Evolutionary conservation across 2,113 vertebrate species (phyloP), one percentile per base, ranked within the genome.

Genomic region (Pionites leucogaster): DNA sequence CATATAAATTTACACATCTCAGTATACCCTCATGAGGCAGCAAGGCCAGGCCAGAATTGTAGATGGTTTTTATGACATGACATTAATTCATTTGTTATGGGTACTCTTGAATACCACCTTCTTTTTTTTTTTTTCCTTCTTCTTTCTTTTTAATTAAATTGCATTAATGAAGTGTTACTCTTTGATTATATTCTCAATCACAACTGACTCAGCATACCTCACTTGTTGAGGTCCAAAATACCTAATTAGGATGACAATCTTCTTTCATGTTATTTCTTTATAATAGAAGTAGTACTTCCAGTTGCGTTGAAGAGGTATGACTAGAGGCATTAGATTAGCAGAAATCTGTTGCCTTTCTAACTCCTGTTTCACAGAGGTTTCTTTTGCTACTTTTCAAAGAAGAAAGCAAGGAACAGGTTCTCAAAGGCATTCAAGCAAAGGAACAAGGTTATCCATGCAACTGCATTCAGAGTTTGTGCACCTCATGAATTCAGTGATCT

Each of bases 111-210:
- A 83, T n/a, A 67, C 1, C 0, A 8, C 55, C 33, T n/a, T 20
- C 1, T 46, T 59, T 55, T 49, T 72, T 7, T 7, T n/a, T 7
- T n/a, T 25, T 10, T 2, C 1, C 8, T 37, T 19, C 29, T 62
- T 53, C 33, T 82, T 91, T 50, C 19, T 52, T 90, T 92, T 83
- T 35, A 88, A 92, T 95, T 81, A 86, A 88, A 92, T 67, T 92
- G 29, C 52, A 78, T 62, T 88, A 78, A 35, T 1, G 1, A 93
- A 77, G 17, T 41, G 29, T 68, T 88, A 81, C 39, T 7, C 33
- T 92, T 83, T 81, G 69, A 93, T 88, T 81, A 93, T 41, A 39
- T 78, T 75, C 60, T 81, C 65, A 92, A 23, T 18, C 27, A 86
- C 64, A 86, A 86, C 18, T 64, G 35, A 92, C 44, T 78, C 82